phyloP scores from a whole-genome alignment of 2,797 vertebrate species.

The Sylvia borin region DNA sequence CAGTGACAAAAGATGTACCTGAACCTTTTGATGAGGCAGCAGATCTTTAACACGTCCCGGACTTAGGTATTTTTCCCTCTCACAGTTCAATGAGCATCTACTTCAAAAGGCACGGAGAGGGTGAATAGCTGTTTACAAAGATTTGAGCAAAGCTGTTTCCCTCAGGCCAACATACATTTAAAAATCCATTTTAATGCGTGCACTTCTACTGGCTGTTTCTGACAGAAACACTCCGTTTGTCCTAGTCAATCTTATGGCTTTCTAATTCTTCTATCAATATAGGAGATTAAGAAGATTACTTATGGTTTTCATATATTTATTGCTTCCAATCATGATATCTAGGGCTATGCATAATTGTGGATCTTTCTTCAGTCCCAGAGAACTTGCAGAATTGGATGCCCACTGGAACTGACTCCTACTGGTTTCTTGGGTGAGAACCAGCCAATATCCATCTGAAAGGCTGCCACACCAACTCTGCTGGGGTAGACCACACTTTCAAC shows the following conservation, averaged over 20 bases:
- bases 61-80: background rate
- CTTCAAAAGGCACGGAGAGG: background rate
- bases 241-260: background rate
- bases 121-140: conserved; percentile 54
- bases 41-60: background rate
- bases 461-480: background rate
- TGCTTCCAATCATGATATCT: background rate
- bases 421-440: background rate
- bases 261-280: background rate
- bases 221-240: background rate
- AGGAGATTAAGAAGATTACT: background rate
- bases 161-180: conserved; percentile 24
- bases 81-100: conserved; percentile 32
- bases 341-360: background rate
- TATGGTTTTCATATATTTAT: background rate
- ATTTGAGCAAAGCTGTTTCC: conserved; percentile 44
- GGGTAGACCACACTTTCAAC: background rate
- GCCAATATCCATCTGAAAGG: background rate
- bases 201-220: background rate
- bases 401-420: background rate
- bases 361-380: background rate
- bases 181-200: conserved; percentile 41
- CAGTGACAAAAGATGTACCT: conserved; percentile 42
- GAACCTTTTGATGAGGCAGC: conserved; percentile 45
- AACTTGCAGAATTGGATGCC: background rate